Evolutionary conservation across 2,113 vertebrate species (phyloP).

Genomic region (Nerophis lumbriciformis): DNA sequence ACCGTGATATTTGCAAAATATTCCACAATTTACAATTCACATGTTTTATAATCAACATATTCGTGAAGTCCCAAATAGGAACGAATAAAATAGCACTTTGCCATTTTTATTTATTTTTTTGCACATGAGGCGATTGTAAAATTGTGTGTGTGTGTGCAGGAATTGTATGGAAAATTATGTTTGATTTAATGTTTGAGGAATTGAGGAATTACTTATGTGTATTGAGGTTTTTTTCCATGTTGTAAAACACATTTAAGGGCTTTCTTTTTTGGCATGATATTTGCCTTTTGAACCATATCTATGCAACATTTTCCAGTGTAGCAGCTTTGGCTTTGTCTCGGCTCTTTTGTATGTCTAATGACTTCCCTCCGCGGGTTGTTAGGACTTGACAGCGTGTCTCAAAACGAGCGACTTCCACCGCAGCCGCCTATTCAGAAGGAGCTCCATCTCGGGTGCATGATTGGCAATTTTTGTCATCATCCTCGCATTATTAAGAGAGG

Average conservation of each 20-base stretch:
- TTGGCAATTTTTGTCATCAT: slow-evolving; percentile 99
- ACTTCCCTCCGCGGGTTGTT: slow-evolving; percentile 99
- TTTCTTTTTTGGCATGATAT: slow-evolving; percentile 52
- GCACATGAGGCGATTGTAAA: slow-evolving; percentile 54
- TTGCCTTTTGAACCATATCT: slow-evolving; percentile 72
- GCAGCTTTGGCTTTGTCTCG: slow-evolving; percentile 95
- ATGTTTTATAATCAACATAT: slow-evolving; percentile 66
- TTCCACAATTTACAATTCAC: slow-evolving; percentile 67
- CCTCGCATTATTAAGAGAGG: slow-evolving; percentile 99
- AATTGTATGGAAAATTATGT: slow-evolving; percentile 88
- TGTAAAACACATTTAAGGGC: slow-evolving; percentile 31
- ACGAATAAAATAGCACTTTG: slow-evolving; percentile 48
- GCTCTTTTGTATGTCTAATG: slow-evolving; percentile 99
- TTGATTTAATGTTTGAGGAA: slow-evolving; percentile 90
- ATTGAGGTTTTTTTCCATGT: slow-evolving; percentile 55
- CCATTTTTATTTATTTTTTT: no score
- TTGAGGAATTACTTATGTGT: slow-evolving; percentile 68
- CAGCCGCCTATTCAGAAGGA: slow-evolving; percentile 95
- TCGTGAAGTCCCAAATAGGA: slow-evolving; percentile 63
- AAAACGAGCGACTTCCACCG: slow-evolving; percentile 94
- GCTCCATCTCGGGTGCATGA: slow-evolving; percentile 99
- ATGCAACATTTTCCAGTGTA: slow-evolving; percentile 85
- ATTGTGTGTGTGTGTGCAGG: slow-evolving; percentile 79
- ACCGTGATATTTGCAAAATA: slow-evolving; percentile 59
- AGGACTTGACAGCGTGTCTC: slow-evolving; percentile 99